phyloP scores from a whole-genome alignment of 2,113 vertebrate genomes.

The Rhinolophus sinicus region DNA sequence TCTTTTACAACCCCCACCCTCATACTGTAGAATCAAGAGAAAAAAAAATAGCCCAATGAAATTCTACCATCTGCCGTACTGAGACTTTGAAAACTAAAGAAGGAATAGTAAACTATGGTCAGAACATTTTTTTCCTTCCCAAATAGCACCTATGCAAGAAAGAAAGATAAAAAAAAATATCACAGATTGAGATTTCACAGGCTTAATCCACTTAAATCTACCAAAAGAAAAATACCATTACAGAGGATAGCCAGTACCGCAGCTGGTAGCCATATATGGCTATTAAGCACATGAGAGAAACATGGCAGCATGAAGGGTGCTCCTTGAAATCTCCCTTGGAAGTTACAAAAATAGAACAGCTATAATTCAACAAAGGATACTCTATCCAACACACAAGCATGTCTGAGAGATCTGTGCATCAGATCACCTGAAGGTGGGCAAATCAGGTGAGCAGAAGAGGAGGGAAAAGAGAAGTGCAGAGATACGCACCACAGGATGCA shows the following conservation, averaged over 20 bases:
- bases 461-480: too few species aligned
- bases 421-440: too few species aligned
- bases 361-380: too few species aligned
- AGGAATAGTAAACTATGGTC: neutral
- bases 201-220: neutral
- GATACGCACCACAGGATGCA: too few species aligned
- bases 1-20: neutral
- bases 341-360: too few species aligned
- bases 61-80: conserved; percentile 44
- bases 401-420: too few species aligned
- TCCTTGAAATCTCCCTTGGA: too few species aligned
- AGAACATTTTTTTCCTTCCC: neutral
- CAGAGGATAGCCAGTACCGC: neutral
- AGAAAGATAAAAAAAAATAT: neutral
- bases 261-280: neutral
- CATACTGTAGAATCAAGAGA: conserved; percentile 35
- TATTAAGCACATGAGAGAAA: neutral
- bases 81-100: conserved; percentile 41
- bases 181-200: neutral
- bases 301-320: too few species aligned
- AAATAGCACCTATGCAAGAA: conserved; percentile 29
- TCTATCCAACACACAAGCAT: too few species aligned
- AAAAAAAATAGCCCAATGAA: neutral
- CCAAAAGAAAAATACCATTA: neutral
- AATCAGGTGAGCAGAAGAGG: too few species aligned